Base-by-base conservation (phyloP, 2,797 vertebrate genomes). In the Scarus forsteni region DNA sequence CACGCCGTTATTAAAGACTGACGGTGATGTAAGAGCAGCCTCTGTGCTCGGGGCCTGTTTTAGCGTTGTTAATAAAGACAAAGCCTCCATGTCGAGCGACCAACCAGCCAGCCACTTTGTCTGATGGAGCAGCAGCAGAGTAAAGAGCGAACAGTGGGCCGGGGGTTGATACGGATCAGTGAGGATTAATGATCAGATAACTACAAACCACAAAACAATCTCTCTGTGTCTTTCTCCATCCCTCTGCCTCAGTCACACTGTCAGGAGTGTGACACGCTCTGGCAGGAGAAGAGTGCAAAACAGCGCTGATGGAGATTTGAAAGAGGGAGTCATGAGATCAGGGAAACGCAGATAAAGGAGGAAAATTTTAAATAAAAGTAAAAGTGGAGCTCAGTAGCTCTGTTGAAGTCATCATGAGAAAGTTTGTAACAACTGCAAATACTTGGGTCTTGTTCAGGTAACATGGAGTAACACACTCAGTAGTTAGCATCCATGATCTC, bases 161-260 rank as follows among this genome's bases (percentile, higher is more conserved):
- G 40, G 57, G 80, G 79, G 82, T 86, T 90, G 89, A 91, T 88
- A 72, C 71, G 72, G 89, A 91, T 92, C 90, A 87, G 81, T 69
- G 83, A 70, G 82, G 87, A 92, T 91, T 92, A 91, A 90, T 89
- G 87, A 85, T 87, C 79, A 85, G 83, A 91, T 89, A 86, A 90
- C 82, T 68, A 70, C 77, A 75, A 80, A 88, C 75, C 83, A 84
- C 88, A 91, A 84, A 76, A 74, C 79, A 85, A 60, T 81, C 80
- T 81, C 83, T 84, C 70, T 39, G 38, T 60, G 60, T 84, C 74
- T 71, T 46, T 78, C 64, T 72, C 70, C 65, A 58, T 71, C 60
- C 43, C 70, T 80, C 78, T 61, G 42, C 68, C 64, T 55, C 81
- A 48, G 69, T 77, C 81, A 54, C 66, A 40, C 60, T 81, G 79